Conservation (phyloP, 2,797 vertebrate species). For the Pampus argenteus region DNA sequence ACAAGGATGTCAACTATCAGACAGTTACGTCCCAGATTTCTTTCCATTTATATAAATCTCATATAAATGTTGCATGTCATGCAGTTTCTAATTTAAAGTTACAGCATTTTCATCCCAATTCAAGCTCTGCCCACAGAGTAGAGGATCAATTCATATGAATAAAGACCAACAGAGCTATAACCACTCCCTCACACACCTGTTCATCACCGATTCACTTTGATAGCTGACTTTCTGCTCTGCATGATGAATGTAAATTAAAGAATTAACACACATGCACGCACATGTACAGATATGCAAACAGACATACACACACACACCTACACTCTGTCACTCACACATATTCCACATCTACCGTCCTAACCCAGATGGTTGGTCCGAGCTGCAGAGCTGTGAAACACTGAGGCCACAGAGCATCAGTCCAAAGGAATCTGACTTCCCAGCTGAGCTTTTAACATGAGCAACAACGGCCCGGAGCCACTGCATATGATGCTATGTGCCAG, state of each 20-base stretch:
- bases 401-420: slow-evolving; percentile 73
- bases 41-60: no score
- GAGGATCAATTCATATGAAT: slow-evolving; percentile 44
- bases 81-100: slow-evolving; percentile 51
- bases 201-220: background rate
- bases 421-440: slow-evolving; percentile 68
- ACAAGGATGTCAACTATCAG: slow-evolving; percentile 24
- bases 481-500: slow-evolving; percentile 60
- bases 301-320: no score
- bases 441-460: slow-evolving; percentile 82
- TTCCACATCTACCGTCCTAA: slow-evolving; percentile 23
- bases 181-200: background rate
- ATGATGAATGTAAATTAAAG: no score
- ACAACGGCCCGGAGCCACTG: slow-evolving; percentile 69
- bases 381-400: slow-evolving; percentile 71
- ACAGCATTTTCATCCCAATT: slow-evolving; percentile 35
- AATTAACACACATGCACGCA: no score
- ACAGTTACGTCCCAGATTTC: slow-evolving; percentile 1
- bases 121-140: slow-evolving; percentile 35
- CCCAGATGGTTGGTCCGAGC: slow-evolving; percentile 67
- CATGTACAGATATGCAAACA: no score
- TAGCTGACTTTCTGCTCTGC: no score
- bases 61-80: slow-evolving; percentile 42
- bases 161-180: slow-evolving; percentile 26
- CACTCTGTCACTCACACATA: slow-evolving; percentile 15